These are phyloP conservation scores for Hypocryptadius cinnamomeus DNA, from an alignment of 2,113 vertebrate species.

Conservation along the genomic window DNA sequence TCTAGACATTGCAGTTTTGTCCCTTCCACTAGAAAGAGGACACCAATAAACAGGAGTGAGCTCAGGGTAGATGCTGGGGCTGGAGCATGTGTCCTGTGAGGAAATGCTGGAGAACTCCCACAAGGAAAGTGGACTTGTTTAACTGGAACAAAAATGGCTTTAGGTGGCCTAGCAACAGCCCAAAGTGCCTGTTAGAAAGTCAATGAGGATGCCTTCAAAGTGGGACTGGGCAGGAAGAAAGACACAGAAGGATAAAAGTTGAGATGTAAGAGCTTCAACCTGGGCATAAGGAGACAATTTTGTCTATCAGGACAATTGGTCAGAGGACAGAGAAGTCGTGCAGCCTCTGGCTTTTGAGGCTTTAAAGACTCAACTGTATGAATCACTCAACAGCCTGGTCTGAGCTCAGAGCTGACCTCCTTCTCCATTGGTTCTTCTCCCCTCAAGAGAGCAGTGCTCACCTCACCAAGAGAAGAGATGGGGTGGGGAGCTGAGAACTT, in stretches of 20 bases:
- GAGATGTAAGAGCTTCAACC: neutral
- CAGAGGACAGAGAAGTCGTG: neutral
- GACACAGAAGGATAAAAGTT: neutral
- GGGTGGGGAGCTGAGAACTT: fast-evolving
- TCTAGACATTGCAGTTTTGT: neutral
- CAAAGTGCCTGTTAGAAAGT: neutral
- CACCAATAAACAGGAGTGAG: neutral
- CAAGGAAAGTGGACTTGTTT: neutral
- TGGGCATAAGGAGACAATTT: neutral
- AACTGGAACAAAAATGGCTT: neutral
- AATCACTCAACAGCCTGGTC: neutral
- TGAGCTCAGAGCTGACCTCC: neutral
- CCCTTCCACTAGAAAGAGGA: neutral
- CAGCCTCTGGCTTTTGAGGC: neutral
- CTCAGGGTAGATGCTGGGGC: neutral
- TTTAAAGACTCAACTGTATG: neutral
- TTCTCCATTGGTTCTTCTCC: neutral
- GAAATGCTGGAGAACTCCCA: neutral
- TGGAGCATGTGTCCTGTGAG: neutral
- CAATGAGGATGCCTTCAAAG: neutral
- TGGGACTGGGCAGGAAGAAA: neutral
- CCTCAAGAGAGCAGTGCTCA: neutral
- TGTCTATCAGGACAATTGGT: neutral
- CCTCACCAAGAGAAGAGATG: neutral
- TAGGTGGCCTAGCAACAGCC: neutral